Evolutionary conservation across 2,888 invertebrate genomes (phyloP).

Genomic region (Laothoe populi): DNA sequence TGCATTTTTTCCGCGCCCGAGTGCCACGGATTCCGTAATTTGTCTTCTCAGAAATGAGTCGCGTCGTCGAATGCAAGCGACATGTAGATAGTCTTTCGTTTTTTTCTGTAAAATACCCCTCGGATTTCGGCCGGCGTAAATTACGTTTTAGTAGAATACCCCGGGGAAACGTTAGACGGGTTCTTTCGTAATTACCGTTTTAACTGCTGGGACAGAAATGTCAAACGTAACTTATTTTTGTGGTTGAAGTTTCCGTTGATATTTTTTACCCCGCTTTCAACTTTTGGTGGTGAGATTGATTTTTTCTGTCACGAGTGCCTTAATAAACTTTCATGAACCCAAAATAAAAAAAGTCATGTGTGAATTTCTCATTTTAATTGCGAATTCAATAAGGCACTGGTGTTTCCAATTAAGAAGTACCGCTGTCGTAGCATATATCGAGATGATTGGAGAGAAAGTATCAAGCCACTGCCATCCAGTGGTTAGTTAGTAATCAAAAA

Average conservation of each 20-base stretch:
- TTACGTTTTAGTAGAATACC: conserved; percentile 80
- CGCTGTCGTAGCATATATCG: too few species aligned
- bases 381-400: neutral
- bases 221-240: conserved; percentile 77
- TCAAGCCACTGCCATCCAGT: too few species aligned
- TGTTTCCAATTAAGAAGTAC: neutral
- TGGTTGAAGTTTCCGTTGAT: conserved; percentile 60
- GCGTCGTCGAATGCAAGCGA: conserved; percentile 81
- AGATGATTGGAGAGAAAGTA: too few species aligned
- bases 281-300: conserved; percentile 40
- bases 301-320: conserved; percentile 1
- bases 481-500: too few species aligned
- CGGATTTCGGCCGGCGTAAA: conserved; percentile 78
- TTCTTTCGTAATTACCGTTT: conserved; percentile 80
- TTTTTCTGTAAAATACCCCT: conserved; percentile 61
- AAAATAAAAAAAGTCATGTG: neutral
- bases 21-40: conserved; percentile 80
- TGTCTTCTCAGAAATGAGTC: conserved; percentile 84
- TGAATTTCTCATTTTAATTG: neutral
- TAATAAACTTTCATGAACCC: neutral
- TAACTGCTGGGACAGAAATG: conserved; percentile 79
- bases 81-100: conserved; percentile 68
- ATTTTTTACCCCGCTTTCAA: conserved; percentile 41
- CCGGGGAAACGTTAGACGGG: conserved; percentile 81
- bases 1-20: conserved; percentile 77